phyloP scores from a whole-genome alignment of 2,888 invertebrate species.

The Drosophila fulvimacula region DNA sequence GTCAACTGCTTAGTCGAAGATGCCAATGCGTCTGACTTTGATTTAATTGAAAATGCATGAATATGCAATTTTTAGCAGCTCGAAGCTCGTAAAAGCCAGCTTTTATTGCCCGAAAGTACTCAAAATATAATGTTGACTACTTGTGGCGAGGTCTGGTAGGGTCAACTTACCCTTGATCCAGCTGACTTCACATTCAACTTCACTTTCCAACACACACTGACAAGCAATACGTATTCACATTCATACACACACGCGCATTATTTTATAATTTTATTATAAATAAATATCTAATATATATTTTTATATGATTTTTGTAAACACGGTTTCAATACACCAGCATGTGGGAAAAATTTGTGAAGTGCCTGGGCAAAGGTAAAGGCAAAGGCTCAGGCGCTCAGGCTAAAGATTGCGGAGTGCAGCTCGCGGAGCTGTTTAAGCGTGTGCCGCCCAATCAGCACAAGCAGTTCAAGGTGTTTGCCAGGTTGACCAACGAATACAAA shows the following conservation, averaged over 20 bases:
- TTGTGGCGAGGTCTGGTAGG: neutral
- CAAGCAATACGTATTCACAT: conserved; percentile 21
- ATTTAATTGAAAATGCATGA: conserved; percentile 80
- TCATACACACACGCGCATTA: conserved; percentile 30
- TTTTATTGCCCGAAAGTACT: conserved; percentile 42
- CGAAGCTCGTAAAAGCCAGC: conserved; percentile 41
- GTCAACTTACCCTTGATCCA: conserved; percentile 41
- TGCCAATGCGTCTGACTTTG: conserved; percentile 67
- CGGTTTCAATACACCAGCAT: conserved; percentile 18
- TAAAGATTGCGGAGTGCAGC: conserved; percentile 3
- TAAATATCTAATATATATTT: conserved; percentile 3
- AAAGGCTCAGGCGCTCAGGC: conserved; percentile 12
- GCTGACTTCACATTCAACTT: conserved; percentile 14
- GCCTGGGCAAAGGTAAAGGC: conserved; percentile 36
- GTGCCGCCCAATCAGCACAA: conserved; percentile 72
- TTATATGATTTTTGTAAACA: conserved; percentile 28
- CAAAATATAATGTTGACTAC: conserved; percentile 41
- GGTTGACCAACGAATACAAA: conserved; percentile 59
- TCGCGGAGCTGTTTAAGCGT: conserved; percentile 64
- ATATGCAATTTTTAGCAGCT: conserved; percentile 72
- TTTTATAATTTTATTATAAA: conserved; percentile 7
- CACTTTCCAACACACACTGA: neutral
- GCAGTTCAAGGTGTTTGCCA: conserved; percentile 63
- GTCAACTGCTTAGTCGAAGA: conserved; percentile 60
- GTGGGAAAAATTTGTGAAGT: conserved; percentile 62